Evolutionary conservation across 2,113 vertebrate species (phyloP), one percentile per base, ranked within the genome.

Genomic region (Burhinus bistriatus): DNA sequence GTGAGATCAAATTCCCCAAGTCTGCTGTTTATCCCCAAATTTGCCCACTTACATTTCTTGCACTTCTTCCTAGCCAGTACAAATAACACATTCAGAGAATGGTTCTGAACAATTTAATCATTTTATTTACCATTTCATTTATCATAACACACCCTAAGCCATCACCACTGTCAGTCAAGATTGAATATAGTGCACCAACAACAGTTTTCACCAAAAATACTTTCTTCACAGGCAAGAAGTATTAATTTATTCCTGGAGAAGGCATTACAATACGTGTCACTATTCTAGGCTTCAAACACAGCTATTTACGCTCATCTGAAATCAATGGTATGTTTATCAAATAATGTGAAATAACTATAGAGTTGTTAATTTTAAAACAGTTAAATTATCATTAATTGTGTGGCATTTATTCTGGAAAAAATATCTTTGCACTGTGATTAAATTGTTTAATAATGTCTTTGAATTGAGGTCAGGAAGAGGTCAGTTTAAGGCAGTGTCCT

Each of bases 111-210:
- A 91, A 68, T 38, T 81, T 51, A 40, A 61, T 64, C 0, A 40
- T 44, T 95, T 95, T 92, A 87, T 94, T 95, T 78, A 84, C 51
- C 23, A 55, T 80, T 75, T 93, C 57, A 87, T 70, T 71, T 90
- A 79, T 65, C 65, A 54, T 72, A 79, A 84, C 47, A 61, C 27
- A 91, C 61, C 70, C 91, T 72, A 79, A 83, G 73, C 49, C 49
- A 87, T 61, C 66, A 89, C 57, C 77, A 84, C 38, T 93, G n/a
- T 52, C 49, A 87, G 40, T 52, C 44, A 87, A 64, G 54, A 75
- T 1, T 40, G 23, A 92, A 72, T 68, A 76, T 11, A 94, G 55
- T 61, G 19, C 61, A 82, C 7, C 34, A n/a, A 79, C 61, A 72
- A 51, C 20, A 59, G 34, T 79, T 75, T 87, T 79, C 61, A 93